Conservation (phyloP, 2,888 invertebrate species). For the Ophion costatus region DNA sequence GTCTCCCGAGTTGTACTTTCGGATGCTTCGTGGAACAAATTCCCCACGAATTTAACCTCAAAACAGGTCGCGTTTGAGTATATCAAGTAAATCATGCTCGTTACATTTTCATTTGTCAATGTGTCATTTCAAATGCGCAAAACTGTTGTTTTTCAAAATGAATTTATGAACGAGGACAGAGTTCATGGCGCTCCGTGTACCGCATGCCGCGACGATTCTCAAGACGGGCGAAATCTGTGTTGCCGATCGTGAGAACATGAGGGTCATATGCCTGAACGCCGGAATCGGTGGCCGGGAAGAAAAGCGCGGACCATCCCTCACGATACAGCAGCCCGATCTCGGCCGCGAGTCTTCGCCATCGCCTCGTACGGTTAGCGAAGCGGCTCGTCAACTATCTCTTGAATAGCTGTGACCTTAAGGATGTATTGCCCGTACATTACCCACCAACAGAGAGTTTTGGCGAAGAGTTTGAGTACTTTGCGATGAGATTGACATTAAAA, state of each 20-base stretch:
- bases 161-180: constrained; percentile 58
- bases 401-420: not conserved
- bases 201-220: constrained; percentile 94
- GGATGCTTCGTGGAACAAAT: no score
- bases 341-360: constrained; percentile 95
- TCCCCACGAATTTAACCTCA: no score
- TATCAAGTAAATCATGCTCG: not conserved
- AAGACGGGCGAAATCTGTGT: constrained; percentile 96
- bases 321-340: constrained; percentile 92
- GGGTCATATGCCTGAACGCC: constrained; percentile 95
- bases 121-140: not conserved
- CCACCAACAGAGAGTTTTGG: no score
- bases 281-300: constrained; percentile 87
- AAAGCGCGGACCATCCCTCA: constrained; percentile 86
- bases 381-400: not conserved
- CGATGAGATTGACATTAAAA: no score
- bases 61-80: no score
- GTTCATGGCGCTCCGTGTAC: constrained; percentile 87
- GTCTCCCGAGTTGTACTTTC: no score
- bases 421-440: no score
- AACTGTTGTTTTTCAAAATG: not conserved
- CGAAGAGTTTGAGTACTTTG: no score
- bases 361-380: constrained; percentile 86
- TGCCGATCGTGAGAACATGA: constrained; percentile 97
- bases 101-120: not conserved